Conservation (phyloP, 2,797 vertebrate genomes). For the Coluber constrictor region DNA sequence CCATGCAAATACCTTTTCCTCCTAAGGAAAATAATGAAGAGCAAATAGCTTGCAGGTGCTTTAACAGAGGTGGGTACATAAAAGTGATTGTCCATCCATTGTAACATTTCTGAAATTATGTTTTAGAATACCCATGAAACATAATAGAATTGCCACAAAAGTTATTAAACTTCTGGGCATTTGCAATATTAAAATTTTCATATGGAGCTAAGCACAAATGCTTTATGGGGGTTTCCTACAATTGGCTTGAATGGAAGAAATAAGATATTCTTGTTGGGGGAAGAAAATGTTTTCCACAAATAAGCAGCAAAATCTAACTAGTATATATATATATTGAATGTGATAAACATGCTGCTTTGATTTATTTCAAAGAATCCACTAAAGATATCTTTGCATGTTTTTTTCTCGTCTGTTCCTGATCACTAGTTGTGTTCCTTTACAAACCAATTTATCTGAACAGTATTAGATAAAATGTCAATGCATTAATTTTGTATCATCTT, state of each 20-base stretch:
- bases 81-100: neutral
- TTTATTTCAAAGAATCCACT: neutral
- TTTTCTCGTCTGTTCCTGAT: neutral
- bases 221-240: neutral
- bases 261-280: neutral
- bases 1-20: neutral
- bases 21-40: neutral
- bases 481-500: neutral
- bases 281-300: neutral
- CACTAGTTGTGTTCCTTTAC: neutral
- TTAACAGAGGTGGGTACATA: neutral
- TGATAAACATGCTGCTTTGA: neutral
- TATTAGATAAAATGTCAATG: neutral
- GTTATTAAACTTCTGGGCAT: neutral
- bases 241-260: neutral
- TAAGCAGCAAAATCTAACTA: neutral
- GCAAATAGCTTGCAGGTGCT: neutral
- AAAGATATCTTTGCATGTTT: no score
- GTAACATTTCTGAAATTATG: neutral
- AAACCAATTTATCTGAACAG: neutral
- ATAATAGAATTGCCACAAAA: neutral
- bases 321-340: neutral
- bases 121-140: neutral
- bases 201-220: neutral
- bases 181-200: neutral